Conservation (phyloP, 2,113 vertebrate genomes). For the Boleophthalmus pectinirostris region DNA sequence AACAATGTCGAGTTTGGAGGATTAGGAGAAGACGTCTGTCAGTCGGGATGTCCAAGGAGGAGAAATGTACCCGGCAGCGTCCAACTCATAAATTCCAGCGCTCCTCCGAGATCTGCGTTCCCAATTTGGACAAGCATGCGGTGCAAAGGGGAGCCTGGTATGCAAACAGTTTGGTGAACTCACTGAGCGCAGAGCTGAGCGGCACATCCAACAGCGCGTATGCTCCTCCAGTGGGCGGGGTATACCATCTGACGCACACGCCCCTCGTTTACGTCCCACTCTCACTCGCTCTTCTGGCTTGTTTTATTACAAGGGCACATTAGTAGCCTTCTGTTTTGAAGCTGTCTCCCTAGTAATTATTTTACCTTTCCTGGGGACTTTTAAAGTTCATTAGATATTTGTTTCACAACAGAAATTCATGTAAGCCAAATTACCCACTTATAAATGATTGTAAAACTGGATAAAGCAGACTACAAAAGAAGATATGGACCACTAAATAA, state of each 20-base stretch:
- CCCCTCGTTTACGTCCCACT: slow-evolving; percentile 35
- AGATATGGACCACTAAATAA: too few species aligned
- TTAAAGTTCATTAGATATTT: too few species aligned
- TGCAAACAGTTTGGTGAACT: slow-evolving; percentile 65
- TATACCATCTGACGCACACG: slow-evolving; percentile 36
- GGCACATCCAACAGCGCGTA: slow-evolving; percentile 43
- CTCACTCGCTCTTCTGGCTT: not conserved
- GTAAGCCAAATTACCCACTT: too few species aligned
- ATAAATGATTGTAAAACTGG: too few species aligned
- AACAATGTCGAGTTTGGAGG: slow-evolving; percentile 3
- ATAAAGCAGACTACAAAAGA: too few species aligned
- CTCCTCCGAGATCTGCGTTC: slow-evolving; percentile 41
- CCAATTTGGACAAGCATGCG: slow-evolving; percentile 45
- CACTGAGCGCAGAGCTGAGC: slow-evolving; percentile 36
- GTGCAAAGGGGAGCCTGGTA: slow-evolving; percentile 43
- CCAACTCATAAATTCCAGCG: slow-evolving; percentile 62
- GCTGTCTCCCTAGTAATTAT: not conserved
- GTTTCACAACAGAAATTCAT: too few species aligned
- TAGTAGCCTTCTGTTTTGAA: not conserved
- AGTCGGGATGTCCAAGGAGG: slow-evolving; percentile 31
- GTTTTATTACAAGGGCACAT: not conserved
- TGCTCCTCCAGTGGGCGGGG: slow-evolving; percentile 62
- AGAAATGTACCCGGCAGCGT: slow-evolving; percentile 26
- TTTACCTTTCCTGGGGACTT: too few species aligned
- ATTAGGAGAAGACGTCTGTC: slow-evolving; percentile 1